Evolutionary conservation across 2,113 vertebrate genomes (phyloP).

Genomic region (Dromaius novaehollandiae): DNA sequence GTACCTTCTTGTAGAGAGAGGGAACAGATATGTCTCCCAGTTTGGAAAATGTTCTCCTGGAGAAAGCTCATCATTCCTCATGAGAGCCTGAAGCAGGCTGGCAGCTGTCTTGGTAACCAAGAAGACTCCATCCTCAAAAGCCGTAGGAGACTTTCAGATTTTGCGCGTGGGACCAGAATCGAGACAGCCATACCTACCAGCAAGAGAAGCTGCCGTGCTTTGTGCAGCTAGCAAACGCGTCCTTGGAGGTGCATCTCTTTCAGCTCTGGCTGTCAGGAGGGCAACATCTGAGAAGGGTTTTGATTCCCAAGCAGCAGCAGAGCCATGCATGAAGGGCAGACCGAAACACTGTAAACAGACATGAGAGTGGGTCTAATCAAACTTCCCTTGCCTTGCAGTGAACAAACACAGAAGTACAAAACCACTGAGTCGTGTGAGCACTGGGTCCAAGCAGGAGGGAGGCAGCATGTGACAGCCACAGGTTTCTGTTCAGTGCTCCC

Average conservation of each 20-base stretch:
- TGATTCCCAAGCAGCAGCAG: not conserved
- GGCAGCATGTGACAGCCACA: not conserved
- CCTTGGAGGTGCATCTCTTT: not conserved
- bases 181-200: not conserved
- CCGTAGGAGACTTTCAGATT: not conserved
- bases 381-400: not conserved
- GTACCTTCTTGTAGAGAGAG: not conserved
- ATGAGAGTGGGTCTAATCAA: not conserved
- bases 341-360: not conserved
- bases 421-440: accelerated
- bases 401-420: not conserved
- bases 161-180: not conserved
- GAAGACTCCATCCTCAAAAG: not conserved
- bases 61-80: not conserved
- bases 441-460: not conserved
- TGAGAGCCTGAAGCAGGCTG: not conserved
- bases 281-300: not conserved
- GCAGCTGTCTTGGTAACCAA: not conserved
- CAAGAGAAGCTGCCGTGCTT: not conserved
- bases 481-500: not conserved
- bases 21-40: not conserved
- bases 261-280: not conserved
- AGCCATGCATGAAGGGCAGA: not conserved
- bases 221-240: not conserved
- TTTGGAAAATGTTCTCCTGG: not conserved